Conservation (phyloP, 1,140 invertebrate species). For the Listronotus bonariensis region DNA sequence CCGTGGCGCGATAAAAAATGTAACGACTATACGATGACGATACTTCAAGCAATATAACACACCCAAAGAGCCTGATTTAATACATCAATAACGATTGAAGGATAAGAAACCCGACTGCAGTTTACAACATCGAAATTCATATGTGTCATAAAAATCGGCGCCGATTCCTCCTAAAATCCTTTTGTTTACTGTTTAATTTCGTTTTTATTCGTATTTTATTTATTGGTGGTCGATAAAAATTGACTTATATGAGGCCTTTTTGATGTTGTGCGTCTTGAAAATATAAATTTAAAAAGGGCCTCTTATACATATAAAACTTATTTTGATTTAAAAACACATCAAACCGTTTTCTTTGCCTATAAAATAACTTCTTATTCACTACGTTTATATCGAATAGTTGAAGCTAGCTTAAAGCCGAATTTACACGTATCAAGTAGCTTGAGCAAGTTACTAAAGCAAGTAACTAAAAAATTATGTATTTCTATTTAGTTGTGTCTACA, state of each 20-base stretch:
- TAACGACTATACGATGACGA: constrained; percentile 19
- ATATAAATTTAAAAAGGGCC: too few relatives aligned
- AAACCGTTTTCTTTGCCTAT: too few relatives aligned
- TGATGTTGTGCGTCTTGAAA: too few relatives aligned
- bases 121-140: constrained; percentile 28
- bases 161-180: constrained; percentile 26
- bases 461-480: too few relatives aligned
- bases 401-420: too few relatives aligned
- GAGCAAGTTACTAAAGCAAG: too few relatives aligned
- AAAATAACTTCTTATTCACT: too few relatives aligned
- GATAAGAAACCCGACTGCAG: constrained; percentile 23
- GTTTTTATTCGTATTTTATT: constrained; percentile 5
- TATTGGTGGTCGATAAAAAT: constrained; percentile 24
- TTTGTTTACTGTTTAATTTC: constrained; percentile 8
- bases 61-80: constrained; percentile 22
- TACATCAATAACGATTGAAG: constrained; percentile 27
- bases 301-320: too few relatives aligned
- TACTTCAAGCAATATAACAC: constrained; percentile 17
- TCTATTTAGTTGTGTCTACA: too few relatives aligned
- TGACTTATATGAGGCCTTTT: constrained; percentile 12
- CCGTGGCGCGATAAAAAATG: constrained; percentile 18
- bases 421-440: too few relatives aligned
- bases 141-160: constrained; percentile 32
- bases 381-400: too few relatives aligned
- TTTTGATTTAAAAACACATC: too few relatives aligned